Evolutionary conservation across 2,888 invertebrate species (phyloP).

Genomic region (Gibbula magus): DNA sequence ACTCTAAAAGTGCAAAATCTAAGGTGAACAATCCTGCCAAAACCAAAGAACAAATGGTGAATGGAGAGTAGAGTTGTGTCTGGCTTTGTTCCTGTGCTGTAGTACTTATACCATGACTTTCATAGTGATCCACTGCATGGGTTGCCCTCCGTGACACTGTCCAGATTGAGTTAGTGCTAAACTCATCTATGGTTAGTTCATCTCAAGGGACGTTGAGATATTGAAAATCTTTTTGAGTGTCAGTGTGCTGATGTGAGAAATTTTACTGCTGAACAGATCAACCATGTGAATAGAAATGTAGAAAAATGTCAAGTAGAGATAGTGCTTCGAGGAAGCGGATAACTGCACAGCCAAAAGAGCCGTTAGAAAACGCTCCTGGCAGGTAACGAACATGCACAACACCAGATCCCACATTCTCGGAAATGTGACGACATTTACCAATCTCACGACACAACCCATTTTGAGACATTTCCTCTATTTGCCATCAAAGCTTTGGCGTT

Average conservation of each 20-base stretch:
- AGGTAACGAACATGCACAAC: too few relatives aligned
- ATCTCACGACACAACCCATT: too few relatives aligned
- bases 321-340: too few relatives aligned
- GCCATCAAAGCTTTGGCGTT: too few relatives aligned
- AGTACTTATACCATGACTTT: slow-evolving; percentile 23
- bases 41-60: slow-evolving; percentile 61
- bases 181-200: neutral
- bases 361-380: too few relatives aligned
- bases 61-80: slow-evolving; percentile 56
- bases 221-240: neutral
- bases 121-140: neutral
- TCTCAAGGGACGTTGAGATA: neutral
- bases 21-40: slow-evolving; percentile 44
- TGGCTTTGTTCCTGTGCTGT: neutral
- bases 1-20: slow-evolving; percentile 54
- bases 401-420: too few relatives aligned
- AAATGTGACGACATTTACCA: too few relatives aligned
- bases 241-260: neutral
- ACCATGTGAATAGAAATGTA: neutral
- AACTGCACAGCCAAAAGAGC: too few relatives aligned
- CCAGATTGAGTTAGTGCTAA: neutral
- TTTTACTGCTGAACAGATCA: neutral
- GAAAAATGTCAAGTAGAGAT: too few relatives aligned
- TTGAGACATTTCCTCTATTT: too few relatives aligned
- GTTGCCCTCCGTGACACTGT: neutral